Evolutionary conservation across 2,888 invertebrate genomes (phyloP).

Genomic region (Calephelis perditalis): DNA sequence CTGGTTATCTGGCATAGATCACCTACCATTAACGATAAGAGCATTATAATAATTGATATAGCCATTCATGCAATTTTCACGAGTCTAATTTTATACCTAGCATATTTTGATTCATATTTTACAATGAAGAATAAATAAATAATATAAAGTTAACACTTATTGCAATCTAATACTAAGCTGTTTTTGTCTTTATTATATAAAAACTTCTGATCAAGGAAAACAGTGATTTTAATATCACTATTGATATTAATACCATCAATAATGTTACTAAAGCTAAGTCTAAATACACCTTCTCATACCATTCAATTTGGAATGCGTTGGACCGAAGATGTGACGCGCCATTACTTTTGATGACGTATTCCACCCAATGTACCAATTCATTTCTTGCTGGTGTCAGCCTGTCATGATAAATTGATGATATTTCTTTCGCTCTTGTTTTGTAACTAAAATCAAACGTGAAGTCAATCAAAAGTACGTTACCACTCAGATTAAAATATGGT

Average conservation of each 20-base stretch:
- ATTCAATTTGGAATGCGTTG: slow-evolving; percentile 19
- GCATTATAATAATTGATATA: too few species aligned
- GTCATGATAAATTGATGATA: slow-evolving; percentile 32
- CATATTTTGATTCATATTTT: too few species aligned
- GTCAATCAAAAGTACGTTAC: too few species aligned
- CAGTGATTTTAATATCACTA: slow-evolving; percentile 2
- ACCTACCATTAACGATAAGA: too few species aligned
- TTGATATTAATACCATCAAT: slow-evolving; percentile 5
- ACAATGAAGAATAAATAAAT: too few species aligned
- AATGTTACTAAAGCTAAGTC: slow-evolving; percentile 21
- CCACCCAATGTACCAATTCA: slow-evolving; percentile 33
- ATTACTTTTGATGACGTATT: slow-evolving; percentile 29
- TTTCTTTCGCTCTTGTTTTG: slow-evolving; percentile 12
- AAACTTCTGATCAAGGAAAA: background rate
- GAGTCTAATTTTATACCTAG: too few species aligned
- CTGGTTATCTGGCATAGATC: too few species aligned
- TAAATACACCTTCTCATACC: slow-evolving; percentile 30
- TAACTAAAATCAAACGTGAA: slow-evolving; percentile 16
- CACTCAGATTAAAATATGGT: too few species aligned
- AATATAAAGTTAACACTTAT: too few species aligned
- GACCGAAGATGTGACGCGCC: slow-evolving; percentile 31
- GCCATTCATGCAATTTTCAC: too few species aligned
- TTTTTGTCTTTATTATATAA: background rate
- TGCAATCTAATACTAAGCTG: background rate
- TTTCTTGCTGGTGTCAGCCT: slow-evolving; percentile 26